These are phyloP conservation scores for Masnerella sp. DNA, from an alignment of 2,888 invertebrate species.

Conservation along the genomic window DNA sequence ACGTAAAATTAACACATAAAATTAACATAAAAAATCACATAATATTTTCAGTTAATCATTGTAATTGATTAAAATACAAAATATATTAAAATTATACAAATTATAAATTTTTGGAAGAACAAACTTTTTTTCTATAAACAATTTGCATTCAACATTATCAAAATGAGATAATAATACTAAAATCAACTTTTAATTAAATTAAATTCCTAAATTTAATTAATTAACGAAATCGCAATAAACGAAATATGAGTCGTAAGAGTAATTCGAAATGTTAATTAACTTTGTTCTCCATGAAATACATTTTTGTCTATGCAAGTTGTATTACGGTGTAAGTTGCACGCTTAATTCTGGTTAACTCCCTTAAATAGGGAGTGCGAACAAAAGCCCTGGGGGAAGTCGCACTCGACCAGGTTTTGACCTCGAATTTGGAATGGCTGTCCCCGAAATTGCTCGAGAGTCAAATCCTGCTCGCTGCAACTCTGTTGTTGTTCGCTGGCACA, in stretches of 20 bases:
- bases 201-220: too few relatives aligned
- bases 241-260: not conserved
- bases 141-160: too few relatives aligned
- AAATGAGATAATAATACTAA: too few relatives aligned
- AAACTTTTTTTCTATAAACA: too few relatives aligned
- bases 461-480: not conserved
- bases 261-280: conserved; percentile 12
- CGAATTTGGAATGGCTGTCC: conserved; percentile 19
- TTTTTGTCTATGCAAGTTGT: conserved; percentile 21
- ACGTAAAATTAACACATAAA: too few relatives aligned
- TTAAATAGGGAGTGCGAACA: conserved; percentile 14
- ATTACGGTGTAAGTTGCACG: conserved; percentile 27
- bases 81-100: too few relatives aligned
- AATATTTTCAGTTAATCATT: too few relatives aligned
- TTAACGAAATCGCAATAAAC: too few relatives aligned
- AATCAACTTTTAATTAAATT: too few relatives aligned
- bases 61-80: too few relatives aligned
- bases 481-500: not conserved
- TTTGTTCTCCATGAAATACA: conserved; percentile 1
- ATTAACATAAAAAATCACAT: too few relatives aligned
- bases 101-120: too few relatives aligned
- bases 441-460: conserved; percentile 11
- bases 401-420: conserved; percentile 15
- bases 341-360: conserved; percentile 38
- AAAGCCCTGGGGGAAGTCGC: conserved; percentile 13